Evolutionary conservation across 2,797 vertebrate genomes (phyloP), one percentile per base, ranked within the genome.

Genomic region (Sebastes iracundus): DNA sequence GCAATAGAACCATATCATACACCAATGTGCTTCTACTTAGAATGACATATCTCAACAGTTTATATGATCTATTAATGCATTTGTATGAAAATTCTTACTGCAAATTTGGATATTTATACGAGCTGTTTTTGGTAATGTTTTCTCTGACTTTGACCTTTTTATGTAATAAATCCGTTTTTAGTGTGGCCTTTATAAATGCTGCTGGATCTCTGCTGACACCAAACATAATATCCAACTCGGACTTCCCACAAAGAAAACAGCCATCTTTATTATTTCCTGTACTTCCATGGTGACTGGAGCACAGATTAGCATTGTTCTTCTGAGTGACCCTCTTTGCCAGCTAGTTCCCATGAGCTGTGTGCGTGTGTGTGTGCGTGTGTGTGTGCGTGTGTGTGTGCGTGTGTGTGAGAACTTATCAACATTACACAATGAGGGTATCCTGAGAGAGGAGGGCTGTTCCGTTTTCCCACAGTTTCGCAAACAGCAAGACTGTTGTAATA

Each of bases 241-340:
- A 60, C 78, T 89, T 76, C 79, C 79, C 72, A 80, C 69, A 49
- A 79, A 82, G 64, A 88, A 90, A 92, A 86, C 75, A 83, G 38
- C 59, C 42, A n/a, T 82, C 61, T 89, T 91, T 91, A 91, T 90
- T 83, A 88, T 94, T 94, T 95, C 93, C 92, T 90, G 78, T 61
- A 79, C 82, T 89, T 87, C 92, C 87, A 84, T 75, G 6, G 76
- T 86, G 66, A 82, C 80, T 63, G 80, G 58, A 84, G 75, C 79
- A 75, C 30, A 74, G 82, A 88, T 90, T 84, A 78, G 81, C 79
- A 94, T 95, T 96, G 93, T 95, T 94, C 82, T 90, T 62, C 66
- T 73, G 58, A 90, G 92, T 78, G 91, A 92, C 82, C 87, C 79
- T 76, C 70, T 71, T 67, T 87, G 87, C 78, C 84, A 87, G 65